These are phyloP conservation scores for Ascidia mentula DNA, from an alignment of 23 tunicate species.

Conservation along the genomic window DNA sequence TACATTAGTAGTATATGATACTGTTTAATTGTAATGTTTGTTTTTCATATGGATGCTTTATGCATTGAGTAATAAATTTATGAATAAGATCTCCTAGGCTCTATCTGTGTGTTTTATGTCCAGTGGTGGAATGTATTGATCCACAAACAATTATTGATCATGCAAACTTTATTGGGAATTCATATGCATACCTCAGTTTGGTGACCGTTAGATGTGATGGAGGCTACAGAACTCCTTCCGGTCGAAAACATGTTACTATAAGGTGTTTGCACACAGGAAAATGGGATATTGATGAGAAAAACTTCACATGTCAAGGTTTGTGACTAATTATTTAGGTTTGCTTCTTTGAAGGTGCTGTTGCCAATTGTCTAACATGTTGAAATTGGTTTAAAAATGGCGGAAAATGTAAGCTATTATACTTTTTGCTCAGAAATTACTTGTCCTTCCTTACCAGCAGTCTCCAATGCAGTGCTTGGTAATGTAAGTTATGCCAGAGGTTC, in stretches of 20 bases:
- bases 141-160: slow-evolving; percentile 25
- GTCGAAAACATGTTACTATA: slow-evolving; percentile 22
- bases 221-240: slow-evolving; percentile 53
- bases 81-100: no score
- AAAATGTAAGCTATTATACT: not conserved
- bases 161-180: slow-evolving; percentile 38
- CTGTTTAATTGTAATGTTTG: no score
- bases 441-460: slow-evolving; percentile 40
- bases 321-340: not conserved
- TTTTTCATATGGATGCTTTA: no score
- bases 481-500: slow-evolving; percentile 16
- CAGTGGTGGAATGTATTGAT: slow-evolving; percentile 55
- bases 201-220: slow-evolving; percentile 37
- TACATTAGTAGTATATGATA: no score
- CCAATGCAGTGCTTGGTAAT: slow-evolving; percentile 27
- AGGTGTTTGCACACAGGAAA: slow-evolving; percentile 38
- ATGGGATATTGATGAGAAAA: slow-evolving; percentile 40
- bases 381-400: not conserved
- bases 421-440: slow-evolving; percentile 59
- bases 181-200: slow-evolving; percentile 34
- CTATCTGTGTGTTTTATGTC: not conserved
- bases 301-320: slow-evolving; percentile 48
- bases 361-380: not conserved
- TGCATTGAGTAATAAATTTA: no score
- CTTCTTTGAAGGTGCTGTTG: not conserved